Evolutionary conservation across 2,888 invertebrate genomes (phyloP), one percentile per base, ranked within the genome.

Genomic region (Amphipyra tragopoginis): DNA sequence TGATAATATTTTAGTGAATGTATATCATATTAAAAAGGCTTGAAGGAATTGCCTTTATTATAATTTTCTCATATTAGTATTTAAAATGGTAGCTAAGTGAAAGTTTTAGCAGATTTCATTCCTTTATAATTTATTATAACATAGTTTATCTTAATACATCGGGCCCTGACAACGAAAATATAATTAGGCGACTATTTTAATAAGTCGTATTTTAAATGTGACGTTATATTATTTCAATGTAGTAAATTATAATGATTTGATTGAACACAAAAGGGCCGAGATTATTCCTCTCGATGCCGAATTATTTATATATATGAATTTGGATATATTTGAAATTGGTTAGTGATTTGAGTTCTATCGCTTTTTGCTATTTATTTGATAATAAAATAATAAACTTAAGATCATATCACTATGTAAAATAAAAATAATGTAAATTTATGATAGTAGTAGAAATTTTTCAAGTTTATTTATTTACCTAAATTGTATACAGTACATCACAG

Each of bases 351-450:
- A 79, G 80, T 83, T 81, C 75, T 74, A 77, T 77, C 54, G 77
- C 75, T 67, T 67, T 74, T 81, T 72, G 75, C 72, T 80, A 80
- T 82, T 82, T 78, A 81, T 82, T 80, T 75, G 71, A 70, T 72
- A 29, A 29, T 29, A 70, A 78, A 78, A 73, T 54, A 63, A 69
- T 73, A 73, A 82, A 78, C 73, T 73, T 84, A 81, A 66, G 80
- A 84, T 83, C 90, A 90, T 90, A 91, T 91, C 90, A 91, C 75
- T 86, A 83, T 79, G 77, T 79, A 68, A 71, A 72, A 55, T 77
- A 77, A 67, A 72, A 63, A 76, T 75, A 81, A 74, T 81, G 82
- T 86, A 83, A 81, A 83, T 82, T 84, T 71, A 68, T 81, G 63
- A 74, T 82, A 82, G 76, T 69, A 77, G 70, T 84, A 79, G 71